phyloP scores from a whole-genome alignment of 1,140 invertebrate genomes.

The Drosophila seguyi region DNA sequence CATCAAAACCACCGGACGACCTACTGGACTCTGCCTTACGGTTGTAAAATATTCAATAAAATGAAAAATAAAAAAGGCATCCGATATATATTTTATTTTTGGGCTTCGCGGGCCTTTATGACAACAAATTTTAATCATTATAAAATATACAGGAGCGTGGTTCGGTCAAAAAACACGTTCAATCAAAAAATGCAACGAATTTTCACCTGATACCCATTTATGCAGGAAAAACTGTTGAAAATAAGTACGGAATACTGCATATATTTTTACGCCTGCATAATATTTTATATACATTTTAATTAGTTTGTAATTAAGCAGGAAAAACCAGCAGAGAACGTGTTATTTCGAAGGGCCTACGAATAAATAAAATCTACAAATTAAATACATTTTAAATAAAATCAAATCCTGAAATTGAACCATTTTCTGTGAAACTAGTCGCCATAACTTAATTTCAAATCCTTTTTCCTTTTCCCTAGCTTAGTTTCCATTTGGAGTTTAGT shows the following conservation, averaged over 20 bases:
- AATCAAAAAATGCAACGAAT: slow-evolving; percentile 38
- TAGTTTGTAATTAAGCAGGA: slow-evolving; percentile 37
- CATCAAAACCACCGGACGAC: slow-evolving; percentile 14
- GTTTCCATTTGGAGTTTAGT: background rate
- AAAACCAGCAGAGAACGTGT: background rate
- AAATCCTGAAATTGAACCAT: background rate
- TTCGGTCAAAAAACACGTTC: slow-evolving; percentile 27
- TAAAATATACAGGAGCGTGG: slow-evolving; percentile 40
- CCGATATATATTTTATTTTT: slow-evolving; percentile 10
- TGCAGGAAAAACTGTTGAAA: slow-evolving; percentile 23
- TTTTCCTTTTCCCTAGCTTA: background rate
- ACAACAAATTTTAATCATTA: slow-evolving; percentile 58
- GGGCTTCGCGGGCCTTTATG: slow-evolving; percentile 13
- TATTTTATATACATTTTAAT: slow-evolving; percentile 47
- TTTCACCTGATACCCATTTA: slow-evolving; percentile 27
- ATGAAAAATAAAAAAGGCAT: slow-evolving; percentile 15
- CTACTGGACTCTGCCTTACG: slow-evolving; percentile 7
- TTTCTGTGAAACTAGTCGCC: background rate
- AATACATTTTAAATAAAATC: background rate
- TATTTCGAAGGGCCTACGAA: too few species aligned
- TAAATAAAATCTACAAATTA: background rate
- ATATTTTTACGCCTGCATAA: slow-evolving; percentile 15
- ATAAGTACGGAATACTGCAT: background rate
- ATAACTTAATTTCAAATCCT: background rate
- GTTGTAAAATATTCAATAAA: slow-evolving; percentile 38